Base-by-base conservation (phyloP, 1,140 invertebrate species). In the Gonatopus flavifemur region DNA sequence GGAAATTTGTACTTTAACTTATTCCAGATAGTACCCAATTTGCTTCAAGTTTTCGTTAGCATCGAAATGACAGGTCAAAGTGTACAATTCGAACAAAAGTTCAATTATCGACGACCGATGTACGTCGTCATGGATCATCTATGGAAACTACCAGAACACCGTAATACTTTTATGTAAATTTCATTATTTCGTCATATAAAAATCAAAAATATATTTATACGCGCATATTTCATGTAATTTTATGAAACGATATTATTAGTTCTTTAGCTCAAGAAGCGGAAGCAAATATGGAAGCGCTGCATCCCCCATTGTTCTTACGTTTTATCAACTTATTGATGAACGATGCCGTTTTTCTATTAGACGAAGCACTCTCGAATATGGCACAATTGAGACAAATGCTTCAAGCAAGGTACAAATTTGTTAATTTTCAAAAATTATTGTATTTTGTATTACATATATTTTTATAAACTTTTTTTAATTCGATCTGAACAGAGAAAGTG, bases 21-120 rank as follows among this genome's bases (percentile, higher is more conserved):
- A n/a, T n/a, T 50, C 32, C 58, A 89, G 78, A 82, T 94, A 54
- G 84, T 90, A 13, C 75, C 81, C 39, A 88, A 86, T 66, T 77
- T 97, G 37, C 73, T 96, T 16, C 84, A 94, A 66, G 93, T 98
- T 3, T 98, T 98, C 76, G 95, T 98, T 25, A 91, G 91, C 49
- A 98, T 98, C 49, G 95, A 98, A 80, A 94, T 96, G 90, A 97
- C 94, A 2, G 94, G 94, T 0, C 90, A 97, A 71, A 92, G 87
- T 72, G 94, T 98, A 6, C 86, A 91, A 66, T 98, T 98, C 79
- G 94, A 98, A 72, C 93, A 98, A 74, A 98, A 98, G 76, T 98
- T 98, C 69, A 95, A 96, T 72, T 98, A 98, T 70, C 82, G 95
- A 30, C 81, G 92, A 45, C 94, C 94, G 6, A 97, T 98, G 94